Evolutionary conservation across 2,888 invertebrate species (phyloP), one percentile per base, ranked within the genome.

Genomic region (Dascillus cervinus): DNA sequence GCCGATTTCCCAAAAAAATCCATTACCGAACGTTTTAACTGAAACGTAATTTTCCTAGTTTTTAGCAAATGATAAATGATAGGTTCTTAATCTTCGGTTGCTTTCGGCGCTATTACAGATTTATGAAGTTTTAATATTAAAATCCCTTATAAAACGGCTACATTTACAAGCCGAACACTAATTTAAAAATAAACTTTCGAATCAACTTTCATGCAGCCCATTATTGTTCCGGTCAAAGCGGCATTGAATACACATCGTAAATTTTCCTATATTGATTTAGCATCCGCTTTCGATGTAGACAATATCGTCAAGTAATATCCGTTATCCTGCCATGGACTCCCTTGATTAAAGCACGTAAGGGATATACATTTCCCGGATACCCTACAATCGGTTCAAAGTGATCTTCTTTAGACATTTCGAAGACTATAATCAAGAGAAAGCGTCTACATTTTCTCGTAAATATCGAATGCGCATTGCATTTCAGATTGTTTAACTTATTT

Each of bases 341-440:
- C 49, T 54, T 59, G 56, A 59, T 59, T 59, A 58, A 58, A 56
- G 56, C 56, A 59, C 58, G 58, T 59, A 56, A 53, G 40, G 51
- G 53, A 50, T 54, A 53, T 57, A 56, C 51, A 52, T 57, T 55
- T 52, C 30, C 37, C 26, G 40, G 39, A 50, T 42, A 47, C 39
- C 47, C 43, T 41, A 34, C 46, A 43, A 49, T 47, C 50, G 48
- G 46, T 43, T 45, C 43, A 41, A 42, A 43, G 38, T 44, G 49
- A 50, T 49, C 51, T 49, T 44, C 34, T 37, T 32, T 29, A 34
- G 39, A 34, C 38, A 31, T 31, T 27, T 22, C 15, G 15, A n/a
- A 25, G 28, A 24, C 21, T 32, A 15, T 23, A 31, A 26, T 17
- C 25, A 31, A 31, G 22, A 29, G 23, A 26, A 22, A 26, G 22